These are phyloP conservation scores for Parthenolecanium corni DNA, from an alignment of 2,888 invertebrate genomes.

Conservation along the genomic window DNA sequence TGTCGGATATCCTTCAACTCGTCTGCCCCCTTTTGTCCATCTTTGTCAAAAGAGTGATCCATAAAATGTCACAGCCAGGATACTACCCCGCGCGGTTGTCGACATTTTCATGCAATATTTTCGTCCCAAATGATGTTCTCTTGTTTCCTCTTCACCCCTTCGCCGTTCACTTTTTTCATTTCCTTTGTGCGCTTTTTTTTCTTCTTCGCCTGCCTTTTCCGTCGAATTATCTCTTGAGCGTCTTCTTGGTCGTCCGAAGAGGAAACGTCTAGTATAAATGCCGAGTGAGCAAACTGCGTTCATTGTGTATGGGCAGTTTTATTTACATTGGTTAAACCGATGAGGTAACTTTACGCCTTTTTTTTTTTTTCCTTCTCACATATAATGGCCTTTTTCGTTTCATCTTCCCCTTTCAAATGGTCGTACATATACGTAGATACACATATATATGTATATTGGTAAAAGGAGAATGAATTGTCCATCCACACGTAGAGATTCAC, in stretches of 20 bases:
- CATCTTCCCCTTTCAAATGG: background rate
- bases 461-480: background rate
- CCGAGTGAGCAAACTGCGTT: background rate
- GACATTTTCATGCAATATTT: background rate
- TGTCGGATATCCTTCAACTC: background rate
- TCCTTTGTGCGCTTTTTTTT: background rate
- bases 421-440: no score
- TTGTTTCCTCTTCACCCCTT: background rate
- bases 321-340: slow-evolving; percentile 28
- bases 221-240: background rate
- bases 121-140: background rate
- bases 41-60: background rate
- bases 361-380: background rate
- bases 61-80: no score
- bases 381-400: background rate
- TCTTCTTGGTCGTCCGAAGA: background rate
- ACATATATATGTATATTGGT: background rate
- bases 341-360: slow-evolving; percentile 27
- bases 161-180: background rate
- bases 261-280: background rate
- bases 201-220: background rate
- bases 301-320: background rate
- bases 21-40: background rate
- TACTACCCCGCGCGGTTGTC: background rate
- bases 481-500: background rate